Evolutionary conservation across 2,113 vertebrate species (phyloP).

Genomic region (Salvator merianae): DNA sequence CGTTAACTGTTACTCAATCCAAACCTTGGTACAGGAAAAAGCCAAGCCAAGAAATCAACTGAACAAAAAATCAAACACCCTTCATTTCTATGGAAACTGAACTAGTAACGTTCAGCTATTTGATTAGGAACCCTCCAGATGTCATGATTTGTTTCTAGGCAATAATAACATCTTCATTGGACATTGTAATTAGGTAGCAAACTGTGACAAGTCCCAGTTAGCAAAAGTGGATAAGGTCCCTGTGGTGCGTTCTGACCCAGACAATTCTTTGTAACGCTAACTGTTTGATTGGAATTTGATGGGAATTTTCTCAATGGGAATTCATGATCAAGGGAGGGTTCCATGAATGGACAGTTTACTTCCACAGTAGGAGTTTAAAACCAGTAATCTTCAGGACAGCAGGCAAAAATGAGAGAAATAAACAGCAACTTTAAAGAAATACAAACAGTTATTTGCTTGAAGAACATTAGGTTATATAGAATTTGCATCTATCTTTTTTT

Average conservation of each 20-base stretch:
- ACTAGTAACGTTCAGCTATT: conserved; percentile 36
- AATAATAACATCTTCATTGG: conserved; percentile 31
- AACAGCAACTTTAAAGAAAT: not conserved
- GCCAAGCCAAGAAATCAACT: too few species aligned
- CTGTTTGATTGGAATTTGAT: not conserved
- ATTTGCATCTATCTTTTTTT: not conserved
- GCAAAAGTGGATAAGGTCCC: not conserved
- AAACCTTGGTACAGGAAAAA: conserved; percentile 4
- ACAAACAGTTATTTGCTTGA: not conserved
- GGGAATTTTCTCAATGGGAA: not conserved
- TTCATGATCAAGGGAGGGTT: not conserved
- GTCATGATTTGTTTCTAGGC: conserved; percentile 45
- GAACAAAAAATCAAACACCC: conserved; percentile 7
- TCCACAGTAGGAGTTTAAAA: not conserved
- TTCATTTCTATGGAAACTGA: conserved; percentile 71
- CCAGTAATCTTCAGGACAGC: not conserved
- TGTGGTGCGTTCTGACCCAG: not conserved
- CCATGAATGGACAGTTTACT: not conserved
- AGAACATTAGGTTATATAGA: not conserved
- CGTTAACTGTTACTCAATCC: conserved; percentile 36
- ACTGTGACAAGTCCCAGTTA: not conserved
- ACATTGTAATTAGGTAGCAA: conserved; percentile 13
- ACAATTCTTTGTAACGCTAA: not conserved
- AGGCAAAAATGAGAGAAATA: not conserved
- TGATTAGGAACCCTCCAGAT: conserved; percentile 58